Base-by-base conservation (phyloP, 2,888 invertebrate species). In the Drosophila macrospina region DNA sequence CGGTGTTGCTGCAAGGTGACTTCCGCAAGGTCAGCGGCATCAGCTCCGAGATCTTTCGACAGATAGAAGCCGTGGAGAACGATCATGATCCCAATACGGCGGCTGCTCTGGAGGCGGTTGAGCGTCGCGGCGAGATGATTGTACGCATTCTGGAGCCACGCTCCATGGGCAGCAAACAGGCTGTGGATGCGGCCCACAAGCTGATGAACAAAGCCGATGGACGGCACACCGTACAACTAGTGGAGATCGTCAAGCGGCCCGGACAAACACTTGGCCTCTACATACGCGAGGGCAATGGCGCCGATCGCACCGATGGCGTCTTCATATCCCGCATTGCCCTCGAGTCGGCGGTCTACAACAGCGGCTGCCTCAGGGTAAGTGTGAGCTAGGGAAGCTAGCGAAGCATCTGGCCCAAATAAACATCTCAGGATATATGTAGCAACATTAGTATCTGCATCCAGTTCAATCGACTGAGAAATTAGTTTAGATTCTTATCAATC, bases 271-370 rank as follows among this genome's bases (percentile, higher is more conserved):
- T 99, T 74, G 99, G 99, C 42, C 94, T 99, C 68, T 99, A 99
- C 92, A 99, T 99, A 90, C 95, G 99, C 39, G 99, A 99, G 94
- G 99, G 99, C n/a, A 99, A 99, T 90, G 99, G 99, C n/a, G 95
- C 97, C 57, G 97, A 98, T 89, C 95, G 98, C 69, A 95, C 95
- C 47, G 98, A 98, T 89, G 99, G 99, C 45, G 99, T 99, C 69
- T 99, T 99, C 93, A 99, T 99, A 92, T 99, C 99, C 7, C 91
- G 94, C 86, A 97, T 98, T 91, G 99, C 99, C 36, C 94, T 98
- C 88, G 98, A 98, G 92, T 98, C 98, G 48, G 98, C 98, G 34
- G 98, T 99, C 42, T 98, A 98, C 93, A 98, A 98, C 93, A 98
- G 98, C 91, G 98, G 99, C 59, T 98, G 99, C 91, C 94, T 99